Evolutionary conservation across 1,140 invertebrate genomes (phyloP).

Genomic region (Lordiphosa mommai): DNA sequence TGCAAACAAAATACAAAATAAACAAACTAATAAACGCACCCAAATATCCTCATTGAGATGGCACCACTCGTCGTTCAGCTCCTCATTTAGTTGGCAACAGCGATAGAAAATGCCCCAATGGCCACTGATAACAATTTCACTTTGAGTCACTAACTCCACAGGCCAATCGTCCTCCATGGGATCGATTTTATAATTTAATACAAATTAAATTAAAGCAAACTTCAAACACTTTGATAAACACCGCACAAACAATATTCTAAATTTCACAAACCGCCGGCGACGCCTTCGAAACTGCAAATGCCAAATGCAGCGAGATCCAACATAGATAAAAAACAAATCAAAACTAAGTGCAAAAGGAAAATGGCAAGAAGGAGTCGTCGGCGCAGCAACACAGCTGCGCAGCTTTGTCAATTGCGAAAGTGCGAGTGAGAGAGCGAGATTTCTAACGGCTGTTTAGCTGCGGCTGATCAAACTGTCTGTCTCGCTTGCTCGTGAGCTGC

Average conservation of each 20-base stretch:
- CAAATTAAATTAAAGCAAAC: conserved; percentile 2
- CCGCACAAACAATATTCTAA: not conserved
- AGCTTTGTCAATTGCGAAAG: not conserved
- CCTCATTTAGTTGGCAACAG: conserved; percentile 29
- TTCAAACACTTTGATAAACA: not conserved
- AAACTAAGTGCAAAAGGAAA: no score
- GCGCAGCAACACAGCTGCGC: not conserved
- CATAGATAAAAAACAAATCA: no score
- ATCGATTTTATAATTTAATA: not conserved
- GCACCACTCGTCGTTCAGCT: conserved; percentile 47
- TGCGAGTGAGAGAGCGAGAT: not conserved
- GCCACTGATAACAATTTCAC: conserved; percentile 11
- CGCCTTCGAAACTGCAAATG: no score
- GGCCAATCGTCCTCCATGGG: conserved; percentile 38
- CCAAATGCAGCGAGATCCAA: no score
- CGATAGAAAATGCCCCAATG: conserved; percentile 44
- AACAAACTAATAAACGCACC: conserved; percentile 33
- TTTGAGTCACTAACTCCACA: not conserved
- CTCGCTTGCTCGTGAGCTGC: no score
- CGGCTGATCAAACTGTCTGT: no score
- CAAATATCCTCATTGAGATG: conserved; percentile 43
- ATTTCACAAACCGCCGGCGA: no score
- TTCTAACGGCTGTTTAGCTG: not conserved
- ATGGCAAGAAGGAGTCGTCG: not conserved
- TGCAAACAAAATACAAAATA: not conserved